Conservation (phyloP, 2,888 invertebrate species). For the Hydriomena furcata region DNA sequence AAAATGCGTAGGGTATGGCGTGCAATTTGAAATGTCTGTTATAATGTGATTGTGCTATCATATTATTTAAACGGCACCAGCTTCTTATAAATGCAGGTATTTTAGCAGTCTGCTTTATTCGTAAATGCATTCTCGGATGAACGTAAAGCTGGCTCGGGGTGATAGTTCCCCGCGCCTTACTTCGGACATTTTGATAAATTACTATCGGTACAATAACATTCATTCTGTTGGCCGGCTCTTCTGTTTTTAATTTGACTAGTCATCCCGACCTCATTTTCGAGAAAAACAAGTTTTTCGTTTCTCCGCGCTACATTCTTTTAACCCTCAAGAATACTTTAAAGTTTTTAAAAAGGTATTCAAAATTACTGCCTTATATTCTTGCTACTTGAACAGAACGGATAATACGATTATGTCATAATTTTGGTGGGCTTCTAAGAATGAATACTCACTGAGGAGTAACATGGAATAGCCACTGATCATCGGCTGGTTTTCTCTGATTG, state of each 20-base stretch:
- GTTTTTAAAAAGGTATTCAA: constrained; percentile 30
- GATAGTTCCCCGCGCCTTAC: constrained; percentile 44
- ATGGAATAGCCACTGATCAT: no score
- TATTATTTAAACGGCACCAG: no score
- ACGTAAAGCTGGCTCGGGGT: constrained; percentile 44
- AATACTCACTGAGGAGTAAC: no score
- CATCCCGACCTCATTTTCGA: constrained; percentile 56
- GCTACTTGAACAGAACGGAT: no score
- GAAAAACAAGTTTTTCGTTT: constrained; percentile 60
- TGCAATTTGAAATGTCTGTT: no score
- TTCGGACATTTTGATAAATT: constrained; percentile 76
- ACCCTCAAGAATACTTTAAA: constrained; percentile 10
- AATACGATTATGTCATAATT: no score
- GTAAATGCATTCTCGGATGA: constrained; percentile 37
- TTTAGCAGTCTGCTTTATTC: not conserved
- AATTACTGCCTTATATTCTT: no score
- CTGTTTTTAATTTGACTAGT: constrained; percentile 68
- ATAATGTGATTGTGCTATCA: no score
- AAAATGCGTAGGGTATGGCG: no score
- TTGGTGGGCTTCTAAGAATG: no score
- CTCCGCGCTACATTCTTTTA: constrained; percentile 41
- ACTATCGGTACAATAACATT: constrained; percentile 71
- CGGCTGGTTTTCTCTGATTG: no score
- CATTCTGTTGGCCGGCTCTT: constrained; percentile 55
- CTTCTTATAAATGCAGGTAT: no score